Evolutionary conservation across 1,140 invertebrate genomes (phyloP).

Genomic region (Sycobia sp.): DNA sequence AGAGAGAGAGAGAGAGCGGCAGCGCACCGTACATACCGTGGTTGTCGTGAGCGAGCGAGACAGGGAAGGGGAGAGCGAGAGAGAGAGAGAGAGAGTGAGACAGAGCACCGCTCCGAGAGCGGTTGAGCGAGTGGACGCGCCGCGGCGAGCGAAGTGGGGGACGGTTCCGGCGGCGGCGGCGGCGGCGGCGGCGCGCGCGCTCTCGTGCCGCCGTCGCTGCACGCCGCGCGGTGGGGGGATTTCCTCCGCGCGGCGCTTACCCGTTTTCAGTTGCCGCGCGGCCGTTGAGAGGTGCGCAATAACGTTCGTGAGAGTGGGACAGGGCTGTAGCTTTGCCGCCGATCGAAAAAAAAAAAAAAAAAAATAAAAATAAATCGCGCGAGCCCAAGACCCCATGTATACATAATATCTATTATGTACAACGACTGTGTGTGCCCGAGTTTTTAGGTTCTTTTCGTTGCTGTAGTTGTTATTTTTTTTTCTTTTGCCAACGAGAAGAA

Average conservation of each 20-base stretch:
- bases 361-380: background rate
- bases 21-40: slow-evolving; percentile 10
- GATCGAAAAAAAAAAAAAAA: no score
- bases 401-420: no score
- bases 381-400: no score
- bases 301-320: background rate
- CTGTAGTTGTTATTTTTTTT: no score
- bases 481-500: no score
- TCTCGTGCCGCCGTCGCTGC: slow-evolving; percentile 36
- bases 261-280: slow-evolving; percentile 60
- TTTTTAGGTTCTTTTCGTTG: no score
- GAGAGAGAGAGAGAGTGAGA: background rate
- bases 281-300: slow-evolving; percentile 55
- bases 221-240: slow-evolving; percentile 45
- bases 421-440: no score
- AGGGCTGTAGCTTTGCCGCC: no score
- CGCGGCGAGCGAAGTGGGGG: background rate
- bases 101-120: no score
- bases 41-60: slow-evolving; percentile 20
- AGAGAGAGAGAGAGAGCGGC: no score
- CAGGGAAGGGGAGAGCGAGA: background rate
- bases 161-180: slow-evolving; percentile 28
- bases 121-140: slow-evolving; percentile 1
- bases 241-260: slow-evolving; percentile 50
- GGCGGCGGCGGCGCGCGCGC: slow-evolving; percentile 23